phyloP scores from a whole-genome alignment of 1,140 invertebrate genomes.

The Sinella curviseta region DNA sequence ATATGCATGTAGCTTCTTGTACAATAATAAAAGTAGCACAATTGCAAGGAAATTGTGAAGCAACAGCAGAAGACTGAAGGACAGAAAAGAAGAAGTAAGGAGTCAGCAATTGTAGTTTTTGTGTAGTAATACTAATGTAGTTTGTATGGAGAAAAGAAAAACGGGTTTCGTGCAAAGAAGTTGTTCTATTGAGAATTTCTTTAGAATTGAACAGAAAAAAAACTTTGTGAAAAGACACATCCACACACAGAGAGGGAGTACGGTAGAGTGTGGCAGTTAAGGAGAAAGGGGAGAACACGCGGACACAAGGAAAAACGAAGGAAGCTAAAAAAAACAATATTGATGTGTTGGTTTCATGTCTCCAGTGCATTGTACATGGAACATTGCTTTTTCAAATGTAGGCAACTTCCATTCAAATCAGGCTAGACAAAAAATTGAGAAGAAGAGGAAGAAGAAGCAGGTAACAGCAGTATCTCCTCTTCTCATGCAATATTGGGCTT shows the following conservation, averaged over 20 bases:
- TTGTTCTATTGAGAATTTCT: constrained; percentile 6
- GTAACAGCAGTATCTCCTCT: not conserved
- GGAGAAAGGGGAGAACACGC: not conserved
- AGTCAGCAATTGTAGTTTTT: not conserved
- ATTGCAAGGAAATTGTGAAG: not conserved
- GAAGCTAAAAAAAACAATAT: constrained; percentile 22
- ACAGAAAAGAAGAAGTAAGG: not conserved
- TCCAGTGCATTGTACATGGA: not conserved
- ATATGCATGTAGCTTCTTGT: not conserved
- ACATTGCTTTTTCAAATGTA: not conserved
- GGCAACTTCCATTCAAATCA: not conserved
- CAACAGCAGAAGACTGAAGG: too few species aligned
- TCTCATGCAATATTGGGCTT: too few species aligned
- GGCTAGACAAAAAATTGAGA: not conserved
- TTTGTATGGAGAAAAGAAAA: not conserved
- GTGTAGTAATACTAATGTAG: not conserved
- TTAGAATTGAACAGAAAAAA: not conserved
- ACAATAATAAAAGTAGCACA: not conserved
- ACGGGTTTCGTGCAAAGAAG: not conserved
- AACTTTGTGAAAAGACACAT: not conserved
- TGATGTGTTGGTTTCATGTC: constrained; percentile 19
- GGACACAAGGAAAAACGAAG: not conserved
- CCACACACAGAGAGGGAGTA: not conserved
- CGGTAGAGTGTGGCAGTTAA: not conserved
- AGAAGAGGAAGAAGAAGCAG: not conserved